These are phyloP conservation scores for Mesorhabditis sp. DNA, from an alignment of 2,888 invertebrate species.

Conservation along the genomic window DNA sequence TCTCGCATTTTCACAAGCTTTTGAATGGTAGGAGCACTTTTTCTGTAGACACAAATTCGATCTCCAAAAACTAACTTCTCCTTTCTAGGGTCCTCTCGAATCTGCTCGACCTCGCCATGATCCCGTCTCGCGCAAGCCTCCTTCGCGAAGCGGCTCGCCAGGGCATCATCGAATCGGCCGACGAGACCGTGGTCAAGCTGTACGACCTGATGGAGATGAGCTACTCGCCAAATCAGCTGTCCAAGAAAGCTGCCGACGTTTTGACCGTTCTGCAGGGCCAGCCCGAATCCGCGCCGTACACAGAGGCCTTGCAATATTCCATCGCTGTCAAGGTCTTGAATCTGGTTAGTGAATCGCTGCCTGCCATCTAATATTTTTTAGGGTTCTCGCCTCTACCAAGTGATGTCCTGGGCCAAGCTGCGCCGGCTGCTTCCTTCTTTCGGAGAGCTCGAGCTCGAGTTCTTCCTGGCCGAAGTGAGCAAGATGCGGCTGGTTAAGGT, in stretches of 20 bases:
- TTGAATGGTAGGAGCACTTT: too few relatives aligned
- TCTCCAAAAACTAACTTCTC: too few relatives aligned
- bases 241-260: slow-evolving; percentile 75
- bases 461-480: neutral
- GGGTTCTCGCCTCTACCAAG: slow-evolving; percentile 89
- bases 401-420: slow-evolving; percentile 74
- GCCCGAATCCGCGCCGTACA: slow-evolving; percentile 75
- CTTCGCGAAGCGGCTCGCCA: slow-evolving; percentile 51
- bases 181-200: slow-evolving; percentile 35
- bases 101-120: slow-evolving; percentile 51
- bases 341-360: slow-evolving; percentile 61
- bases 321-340: slow-evolving; percentile 84
- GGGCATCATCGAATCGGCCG: slow-evolving; percentile 46
- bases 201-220: slow-evolving; percentile 80
- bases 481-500: neutral
- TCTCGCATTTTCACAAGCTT: too few relatives aligned
- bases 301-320: slow-evolving; percentile 66
- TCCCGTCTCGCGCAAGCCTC: slow-evolving; percentile 51
- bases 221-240: slow-evolving; percentile 84
- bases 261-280: slow-evolving; percentile 69
- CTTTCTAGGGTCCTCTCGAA: slow-evolving; percentile 46
- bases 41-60: too few relatives aligned
- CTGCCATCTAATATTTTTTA: slow-evolving; percentile 60
- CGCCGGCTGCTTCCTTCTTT: slow-evolving; percentile 69
- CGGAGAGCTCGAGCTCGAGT: slow-evolving; percentile 80